phyloP scores from a whole-genome alignment of 35 echinoderm and acorn worm species.

The Heliocidaris erythrogramma region DNA sequence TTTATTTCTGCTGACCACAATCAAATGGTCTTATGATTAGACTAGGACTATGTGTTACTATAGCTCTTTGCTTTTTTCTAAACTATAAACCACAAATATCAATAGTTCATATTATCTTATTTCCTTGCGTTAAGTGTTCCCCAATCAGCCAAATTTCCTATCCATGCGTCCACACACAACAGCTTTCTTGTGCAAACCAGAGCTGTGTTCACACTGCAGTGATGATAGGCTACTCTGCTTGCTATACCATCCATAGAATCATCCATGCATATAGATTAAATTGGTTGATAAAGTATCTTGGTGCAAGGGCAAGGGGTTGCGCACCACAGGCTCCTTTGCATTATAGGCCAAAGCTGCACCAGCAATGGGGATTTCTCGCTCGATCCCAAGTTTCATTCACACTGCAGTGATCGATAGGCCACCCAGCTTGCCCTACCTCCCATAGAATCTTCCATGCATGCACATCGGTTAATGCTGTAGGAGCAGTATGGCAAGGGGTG shows the following conservation, averaged over 20 bases:
- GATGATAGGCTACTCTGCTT: too few species aligned
- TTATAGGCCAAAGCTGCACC: too few species aligned
- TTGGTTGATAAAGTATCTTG: too few species aligned
- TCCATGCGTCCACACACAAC: background rate
- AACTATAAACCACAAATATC: constrained; percentile 39
- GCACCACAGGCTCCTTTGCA: too few species aligned
- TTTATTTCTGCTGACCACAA: background rate
- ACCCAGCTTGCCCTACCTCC: background rate
- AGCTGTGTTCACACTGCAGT: background rate
- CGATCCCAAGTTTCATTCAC: background rate
- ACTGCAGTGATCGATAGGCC: background rate
- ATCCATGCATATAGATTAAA: too few species aligned
- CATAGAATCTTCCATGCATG: background rate
- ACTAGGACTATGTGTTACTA: background rate
- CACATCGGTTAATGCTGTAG: too few species aligned
- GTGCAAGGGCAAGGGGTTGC: too few species aligned
- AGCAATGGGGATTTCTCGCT: too few species aligned
- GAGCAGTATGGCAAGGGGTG: background rate
- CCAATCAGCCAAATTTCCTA: constrained; percentile 27
- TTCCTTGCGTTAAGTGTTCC: constrained; percentile 30
- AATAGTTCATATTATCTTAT: constrained; percentile 47
- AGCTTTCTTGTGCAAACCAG: background rate
- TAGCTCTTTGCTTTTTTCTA: background rate
- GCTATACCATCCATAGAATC: too few species aligned
- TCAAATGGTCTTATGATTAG: background rate